Conservation (phyloP, 2,113 vertebrate species). For the Pomatostomus ruficeps region DNA sequence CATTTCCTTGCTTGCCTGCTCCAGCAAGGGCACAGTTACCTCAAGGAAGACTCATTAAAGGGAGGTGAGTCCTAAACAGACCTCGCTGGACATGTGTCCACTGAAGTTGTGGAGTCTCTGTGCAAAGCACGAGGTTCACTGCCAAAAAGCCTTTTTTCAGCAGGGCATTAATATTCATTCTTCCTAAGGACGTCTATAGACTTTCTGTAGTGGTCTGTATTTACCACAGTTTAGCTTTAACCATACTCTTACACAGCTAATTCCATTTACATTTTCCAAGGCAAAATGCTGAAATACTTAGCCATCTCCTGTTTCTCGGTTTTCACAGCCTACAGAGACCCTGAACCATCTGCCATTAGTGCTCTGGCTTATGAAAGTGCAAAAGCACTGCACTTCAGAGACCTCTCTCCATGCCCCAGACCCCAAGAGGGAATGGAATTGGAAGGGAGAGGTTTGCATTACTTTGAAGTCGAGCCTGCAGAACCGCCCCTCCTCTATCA, state of each 20-base stretch:
- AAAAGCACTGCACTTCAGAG: background rate
- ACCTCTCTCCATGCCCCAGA: background rate
- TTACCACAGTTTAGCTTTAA: background rate
- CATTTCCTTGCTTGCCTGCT: background rate
- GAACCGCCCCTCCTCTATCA: slow-evolving; percentile 90
- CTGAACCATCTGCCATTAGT: background rate
- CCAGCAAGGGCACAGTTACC: background rate
- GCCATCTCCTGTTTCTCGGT: background rate
- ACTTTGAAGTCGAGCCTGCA: slow-evolving; percentile 96
- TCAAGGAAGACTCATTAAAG: background rate
- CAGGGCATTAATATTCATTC: background rate
- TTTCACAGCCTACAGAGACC: background rate
- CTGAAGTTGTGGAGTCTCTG: background rate
- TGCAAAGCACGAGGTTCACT: background rate
- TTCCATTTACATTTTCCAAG: background rate
- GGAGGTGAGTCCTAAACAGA: background rate
- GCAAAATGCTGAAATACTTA: background rate
- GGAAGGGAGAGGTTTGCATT: slow-evolving; percentile 15
- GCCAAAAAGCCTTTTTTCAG: background rate
- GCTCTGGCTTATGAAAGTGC: background rate
- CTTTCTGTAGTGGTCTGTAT: background rate
- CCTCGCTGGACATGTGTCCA: accelerated
- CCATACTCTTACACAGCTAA: background rate
- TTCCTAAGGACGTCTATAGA: background rate
- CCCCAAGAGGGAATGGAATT: background rate